These are phyloP conservation scores for Watersipora subatra DNA, from an alignment of 1,140 invertebrate genomes.

Conservation along the genomic window DNA sequence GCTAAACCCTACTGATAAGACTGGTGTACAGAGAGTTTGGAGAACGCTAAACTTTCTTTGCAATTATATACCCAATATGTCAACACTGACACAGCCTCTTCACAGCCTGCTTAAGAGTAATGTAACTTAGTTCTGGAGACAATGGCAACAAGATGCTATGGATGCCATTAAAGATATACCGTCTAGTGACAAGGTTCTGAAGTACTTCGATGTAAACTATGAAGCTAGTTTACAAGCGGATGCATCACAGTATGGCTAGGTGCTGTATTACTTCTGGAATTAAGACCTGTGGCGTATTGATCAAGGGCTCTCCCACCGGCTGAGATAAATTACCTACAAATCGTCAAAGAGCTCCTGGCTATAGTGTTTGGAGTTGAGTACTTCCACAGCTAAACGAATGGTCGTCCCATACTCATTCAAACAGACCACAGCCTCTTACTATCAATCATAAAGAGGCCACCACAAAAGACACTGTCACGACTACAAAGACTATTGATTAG, in stretches of 20 bases:
- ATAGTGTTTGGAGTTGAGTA: conserved; percentile 42
- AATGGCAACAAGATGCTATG: too few species aligned
- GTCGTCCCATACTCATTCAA: conserved; percentile 15
- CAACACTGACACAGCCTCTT: too few species aligned
- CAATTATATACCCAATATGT: too few species aligned
- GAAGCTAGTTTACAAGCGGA: background rate
- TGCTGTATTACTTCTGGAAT: background rate
- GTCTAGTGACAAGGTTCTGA: background rate
- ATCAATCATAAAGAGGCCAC: conserved; percentile 16
- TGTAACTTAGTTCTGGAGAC: conserved; percentile 25
- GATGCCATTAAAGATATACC: background rate
- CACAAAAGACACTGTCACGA: conserved; percentile 12
- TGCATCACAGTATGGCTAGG: background rate
- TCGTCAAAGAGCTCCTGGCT: conserved; percentile 45
- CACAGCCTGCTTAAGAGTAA: conserved; percentile 9
- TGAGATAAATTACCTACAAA: conserved; percentile 41
- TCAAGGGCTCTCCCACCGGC: background rate
- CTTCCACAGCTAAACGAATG: conserved; percentile 45
- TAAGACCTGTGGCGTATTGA: background rate
- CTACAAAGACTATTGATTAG: conserved; percentile 21
- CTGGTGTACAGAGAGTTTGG: too few species aligned
- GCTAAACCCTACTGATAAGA: conserved; percentile 11
- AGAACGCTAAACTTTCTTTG: conserved; percentile 18
- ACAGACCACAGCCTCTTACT: conserved; percentile 33
- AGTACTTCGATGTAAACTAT: background rate